Conservation (phyloP, 1,140 invertebrate genomes). For the Frieseomelitta varia region DNA sequence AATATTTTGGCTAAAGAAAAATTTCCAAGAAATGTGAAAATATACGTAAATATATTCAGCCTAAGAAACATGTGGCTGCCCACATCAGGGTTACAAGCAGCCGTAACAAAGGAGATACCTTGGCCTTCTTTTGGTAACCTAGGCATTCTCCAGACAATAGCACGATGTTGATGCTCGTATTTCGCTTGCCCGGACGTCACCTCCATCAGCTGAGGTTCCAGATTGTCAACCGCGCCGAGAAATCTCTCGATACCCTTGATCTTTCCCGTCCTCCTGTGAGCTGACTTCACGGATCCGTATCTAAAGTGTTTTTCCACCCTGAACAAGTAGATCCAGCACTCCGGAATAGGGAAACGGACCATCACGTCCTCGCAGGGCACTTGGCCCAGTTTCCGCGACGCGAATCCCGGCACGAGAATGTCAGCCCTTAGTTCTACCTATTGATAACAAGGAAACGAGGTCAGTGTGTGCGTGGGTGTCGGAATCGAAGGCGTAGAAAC, state of each 20-base stretch:
- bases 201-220: constrained; percentile 97
- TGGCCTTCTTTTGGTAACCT: constrained; percentile 98
- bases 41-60: background rate
- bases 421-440: constrained; percentile 96
- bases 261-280: constrained; percentile 95
- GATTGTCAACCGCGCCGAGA: constrained; percentile 94
- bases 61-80: too few relatives aligned
- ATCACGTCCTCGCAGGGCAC: constrained; percentile 99
- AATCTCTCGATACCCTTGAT: constrained; percentile 97
- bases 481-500: background rate
- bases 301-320: constrained; percentile 99
- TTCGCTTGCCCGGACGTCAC: constrained; percentile 99
- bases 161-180: constrained; percentile 98
- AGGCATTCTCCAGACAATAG: constrained; percentile 99
- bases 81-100: background rate
- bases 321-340: constrained; percentile 99
- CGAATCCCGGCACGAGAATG: constrained; percentile 97
- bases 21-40: background rate
- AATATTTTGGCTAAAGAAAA: background rate
- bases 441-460: background rate
- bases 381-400: constrained; percentile 95
- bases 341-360: constrained; percentile 98
- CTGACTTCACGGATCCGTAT: constrained; percentile 99
- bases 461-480: background rate
- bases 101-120: constrained; percentile 84